A percentile compares a stretch with the other conserved stretches of the same genome.
These are phyloP conservation scores for Ictalurus punctatus DNA, from an alignment of 2,113 vertebrate genomes.

Conservation along the genomic window DNA sequence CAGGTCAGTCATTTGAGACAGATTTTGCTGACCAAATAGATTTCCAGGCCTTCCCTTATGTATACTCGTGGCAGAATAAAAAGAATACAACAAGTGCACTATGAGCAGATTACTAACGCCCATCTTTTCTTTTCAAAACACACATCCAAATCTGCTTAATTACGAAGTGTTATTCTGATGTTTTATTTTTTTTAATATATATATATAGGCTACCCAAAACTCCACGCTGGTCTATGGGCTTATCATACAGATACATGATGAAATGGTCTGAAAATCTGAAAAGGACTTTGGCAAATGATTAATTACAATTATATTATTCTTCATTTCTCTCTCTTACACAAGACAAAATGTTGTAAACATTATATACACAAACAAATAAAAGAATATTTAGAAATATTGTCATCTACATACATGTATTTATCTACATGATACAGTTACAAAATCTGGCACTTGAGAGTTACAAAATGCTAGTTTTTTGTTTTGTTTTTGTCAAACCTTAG, in stretches of 20 bases:
- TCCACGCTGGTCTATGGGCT: conserved; percentile 15
- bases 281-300: conserved; percentile 61
- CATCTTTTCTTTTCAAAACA: conserved; percentile 25
- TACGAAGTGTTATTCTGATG: not conserved
- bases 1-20: conserved; percentile 69
- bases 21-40: conserved; percentile 61
- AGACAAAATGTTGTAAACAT: conserved; percentile 80
- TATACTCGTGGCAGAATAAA: conserved; percentile 49
- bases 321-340: conserved; percentile 28
- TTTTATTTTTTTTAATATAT: too few relatives aligned
- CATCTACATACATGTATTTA: conserved; percentile 87
- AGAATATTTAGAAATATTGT: conserved; percentile 78
- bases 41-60: conserved; percentile 63
- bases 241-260: conserved; percentile 19
- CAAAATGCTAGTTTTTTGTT: conserved; percentile 42
- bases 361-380: conserved; percentile 84
- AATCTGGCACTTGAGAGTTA: conserved; percentile 87
- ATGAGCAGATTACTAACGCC: conserved; percentile 27
- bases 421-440: conserved; percentile 96
- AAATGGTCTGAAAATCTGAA: conserved; percentile 18
- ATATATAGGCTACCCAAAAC: not conserved
- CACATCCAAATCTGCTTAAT: conserved; percentile 4
- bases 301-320: conserved; percentile 53
- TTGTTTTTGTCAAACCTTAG: conserved; percentile 3
- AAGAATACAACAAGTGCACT: conserved; percentile 54